Evolutionary conservation across 2,888 invertebrate genomes (phyloP).

Genomic region (Yponomeuta evonymella): DNA sequence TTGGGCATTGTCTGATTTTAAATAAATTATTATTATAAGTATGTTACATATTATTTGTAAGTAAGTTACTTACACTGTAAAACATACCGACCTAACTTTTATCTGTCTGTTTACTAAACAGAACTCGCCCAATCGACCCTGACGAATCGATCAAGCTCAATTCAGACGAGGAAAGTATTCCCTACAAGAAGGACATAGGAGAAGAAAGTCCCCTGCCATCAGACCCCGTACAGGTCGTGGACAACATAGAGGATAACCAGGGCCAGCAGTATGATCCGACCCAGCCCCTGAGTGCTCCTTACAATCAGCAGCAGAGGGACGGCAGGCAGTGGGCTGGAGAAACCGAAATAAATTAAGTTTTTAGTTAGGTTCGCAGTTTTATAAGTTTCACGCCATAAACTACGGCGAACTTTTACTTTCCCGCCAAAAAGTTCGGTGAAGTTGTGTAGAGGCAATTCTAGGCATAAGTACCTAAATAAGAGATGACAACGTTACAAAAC

Average conservation of each 20-base stretch:
- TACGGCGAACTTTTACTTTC: not conserved
- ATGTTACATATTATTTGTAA: too few relatives aligned
- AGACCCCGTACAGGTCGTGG: slow-evolving; percentile 47
- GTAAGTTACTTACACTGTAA: too few relatives aligned
- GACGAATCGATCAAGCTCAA: slow-evolving; percentile 64
- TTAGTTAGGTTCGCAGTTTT: not conserved
- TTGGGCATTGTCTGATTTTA: too few relatives aligned
- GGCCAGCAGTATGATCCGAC: slow-evolving; percentile 29
- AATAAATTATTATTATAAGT: too few relatives aligned
- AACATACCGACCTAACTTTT: not conserved
- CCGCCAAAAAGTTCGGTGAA: not conserved
- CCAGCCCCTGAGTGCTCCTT: slow-evolving; percentile 17
- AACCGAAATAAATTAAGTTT: slow-evolving; percentile 60
- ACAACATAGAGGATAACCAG: slow-evolving; percentile 28
- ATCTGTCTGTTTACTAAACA: slow-evolving; percentile 23
- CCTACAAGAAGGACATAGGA: slow-evolving; percentile 61
- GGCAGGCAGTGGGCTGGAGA: slow-evolving; percentile 54
- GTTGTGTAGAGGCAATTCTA: not conserved
- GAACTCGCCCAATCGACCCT: slow-evolving; percentile 54
- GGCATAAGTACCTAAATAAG: too few relatives aligned
- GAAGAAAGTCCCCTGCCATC: slow-evolving; percentile 61
- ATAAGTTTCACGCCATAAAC: not conserved
- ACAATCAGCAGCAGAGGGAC: not conserved
- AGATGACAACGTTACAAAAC: too few relatives aligned
- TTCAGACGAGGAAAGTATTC: slow-evolving; percentile 67